phyloP scores from a whole-genome alignment of 2,113 vertebrate species.

The Orthonyx spaldingii region DNA sequence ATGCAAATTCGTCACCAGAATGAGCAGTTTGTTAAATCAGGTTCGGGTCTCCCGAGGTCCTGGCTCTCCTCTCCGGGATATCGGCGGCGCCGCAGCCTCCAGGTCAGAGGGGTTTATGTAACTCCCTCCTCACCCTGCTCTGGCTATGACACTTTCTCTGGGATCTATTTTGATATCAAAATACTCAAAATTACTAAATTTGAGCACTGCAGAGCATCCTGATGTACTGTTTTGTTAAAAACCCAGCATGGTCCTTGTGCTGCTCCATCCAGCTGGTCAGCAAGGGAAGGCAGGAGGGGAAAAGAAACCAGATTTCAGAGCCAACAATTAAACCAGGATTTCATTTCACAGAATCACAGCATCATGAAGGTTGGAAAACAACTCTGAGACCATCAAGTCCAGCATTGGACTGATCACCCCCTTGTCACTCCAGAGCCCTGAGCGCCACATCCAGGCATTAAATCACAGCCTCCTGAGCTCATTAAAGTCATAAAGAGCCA shows the following conservation, averaged over 20 bases:
- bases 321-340: neutral
- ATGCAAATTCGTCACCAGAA: neutral
- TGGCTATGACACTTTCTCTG: fast-evolving
- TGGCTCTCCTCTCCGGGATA: neutral
- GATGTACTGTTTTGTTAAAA: neutral
- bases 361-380: neutral
- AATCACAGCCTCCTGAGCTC: neutral
- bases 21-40: neutral
- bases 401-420: neutral
- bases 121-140: neutral
- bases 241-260: neutral
- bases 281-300: neutral
- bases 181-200: fast-evolving
- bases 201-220: neutral
- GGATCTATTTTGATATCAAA: neutral
- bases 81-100: neutral
- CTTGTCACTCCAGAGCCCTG: neutral
- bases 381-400: neutral
- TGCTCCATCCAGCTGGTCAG: neutral
- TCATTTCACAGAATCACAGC: too few relatives aligned
- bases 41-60: neutral
- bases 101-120: neutral
- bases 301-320: neutral
- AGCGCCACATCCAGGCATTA: neutral
- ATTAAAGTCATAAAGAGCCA: too few relatives aligned